These are phyloP conservation scores for Anhinga anhinga DNA, from an alignment of 2,113 vertebrate species.

Conservation along the genomic window DNA sequence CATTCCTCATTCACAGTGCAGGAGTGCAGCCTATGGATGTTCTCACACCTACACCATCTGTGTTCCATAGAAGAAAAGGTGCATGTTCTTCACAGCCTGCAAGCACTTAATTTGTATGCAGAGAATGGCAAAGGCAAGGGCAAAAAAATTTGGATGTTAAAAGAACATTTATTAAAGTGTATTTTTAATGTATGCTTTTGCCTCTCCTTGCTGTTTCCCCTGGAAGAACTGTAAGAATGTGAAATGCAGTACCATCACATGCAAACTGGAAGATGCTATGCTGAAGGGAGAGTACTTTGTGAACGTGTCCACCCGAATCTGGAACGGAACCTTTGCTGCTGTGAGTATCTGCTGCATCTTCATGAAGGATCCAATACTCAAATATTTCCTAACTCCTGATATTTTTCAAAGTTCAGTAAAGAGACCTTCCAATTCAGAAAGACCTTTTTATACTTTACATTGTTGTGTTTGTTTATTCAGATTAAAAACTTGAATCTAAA, in stretches of 20 bases:
- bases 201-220: neutral
- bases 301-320: slow-evolving; percentile 86
- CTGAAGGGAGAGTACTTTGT: slow-evolving; percentile 80
- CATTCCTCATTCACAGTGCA: neutral
- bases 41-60: neutral
- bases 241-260: slow-evolving; percentile 79
- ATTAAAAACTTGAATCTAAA: neutral
- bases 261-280: slow-evolving; percentile 79
- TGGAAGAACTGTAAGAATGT: slow-evolving; percentile 82
- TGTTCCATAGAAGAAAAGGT: neutral
- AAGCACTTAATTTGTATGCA: neutral
- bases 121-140: neutral
- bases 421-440: neutral
- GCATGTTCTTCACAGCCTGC: neutral
- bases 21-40: neutral
- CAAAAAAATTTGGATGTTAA: neutral
- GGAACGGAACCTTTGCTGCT: slow-evolving; percentile 84
- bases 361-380: neutral
- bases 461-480: neutral
- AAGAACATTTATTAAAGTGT: neutral
- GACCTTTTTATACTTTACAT: neutral
- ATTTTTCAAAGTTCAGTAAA: neutral
- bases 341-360: slow-evolving; percentile 72
- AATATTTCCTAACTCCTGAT: neutral
- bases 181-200: neutral